Evolutionary conservation across 2,888 invertebrate species (phyloP).

Genomic region (Melanchra persicariae): DNA sequence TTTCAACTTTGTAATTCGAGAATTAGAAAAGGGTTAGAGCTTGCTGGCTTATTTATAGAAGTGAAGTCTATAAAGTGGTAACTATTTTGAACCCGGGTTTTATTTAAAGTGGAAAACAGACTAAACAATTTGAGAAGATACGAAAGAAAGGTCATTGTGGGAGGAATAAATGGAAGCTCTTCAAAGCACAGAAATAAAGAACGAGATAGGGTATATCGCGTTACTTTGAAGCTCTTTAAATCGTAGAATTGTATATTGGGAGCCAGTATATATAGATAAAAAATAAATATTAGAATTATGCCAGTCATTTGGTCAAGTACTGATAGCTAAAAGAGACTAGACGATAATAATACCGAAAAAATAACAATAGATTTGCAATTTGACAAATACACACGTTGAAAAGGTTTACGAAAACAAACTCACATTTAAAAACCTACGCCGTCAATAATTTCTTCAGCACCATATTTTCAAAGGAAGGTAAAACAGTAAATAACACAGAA

Average conservation of each 20-base stretch:
- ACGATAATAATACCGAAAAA: neutral
- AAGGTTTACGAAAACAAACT: neutral
- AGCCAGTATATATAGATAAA: neutral
- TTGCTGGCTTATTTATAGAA: neutral
- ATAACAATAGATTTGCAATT: neutral
- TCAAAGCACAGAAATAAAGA: conserved; percentile 7
- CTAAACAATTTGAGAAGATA: neutral
- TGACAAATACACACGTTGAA: neutral
- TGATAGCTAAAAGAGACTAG: neutral
- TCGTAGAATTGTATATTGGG: neutral
- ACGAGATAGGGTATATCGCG: neutral
- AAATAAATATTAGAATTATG: neutral
- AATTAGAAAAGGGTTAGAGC: neutral
- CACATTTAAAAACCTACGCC: neutral
- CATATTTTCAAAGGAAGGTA: conserved; percentile 6
- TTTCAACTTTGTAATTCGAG: neutral
- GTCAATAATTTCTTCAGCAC: neutral
- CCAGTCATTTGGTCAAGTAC: neutral
- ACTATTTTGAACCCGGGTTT: conserved; percentile 4
- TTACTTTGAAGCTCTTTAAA: neutral
- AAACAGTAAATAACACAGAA: conserved; percentile 24
- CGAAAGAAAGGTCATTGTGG: conserved; percentile 16
- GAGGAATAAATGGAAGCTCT: conserved; percentile 15
- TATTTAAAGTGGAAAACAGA: neutral
- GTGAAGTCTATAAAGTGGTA: neutral